Conservation (phyloP, 2,797 vertebrate genomes). For the Sebastolobus altivelis region DNA sequence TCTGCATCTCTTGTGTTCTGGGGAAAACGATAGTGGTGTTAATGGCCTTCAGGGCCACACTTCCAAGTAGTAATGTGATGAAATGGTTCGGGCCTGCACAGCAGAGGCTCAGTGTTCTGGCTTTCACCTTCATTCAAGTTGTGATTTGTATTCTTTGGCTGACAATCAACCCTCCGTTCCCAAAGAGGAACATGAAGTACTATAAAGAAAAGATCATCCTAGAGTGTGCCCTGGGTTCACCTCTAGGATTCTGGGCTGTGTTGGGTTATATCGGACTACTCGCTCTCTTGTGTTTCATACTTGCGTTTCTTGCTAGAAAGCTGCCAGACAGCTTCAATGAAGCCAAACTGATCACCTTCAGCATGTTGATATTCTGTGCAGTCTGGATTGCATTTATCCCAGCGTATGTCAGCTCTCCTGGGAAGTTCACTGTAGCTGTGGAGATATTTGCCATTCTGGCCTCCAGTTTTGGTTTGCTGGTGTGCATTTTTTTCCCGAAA, state of each 20-base stretch:
- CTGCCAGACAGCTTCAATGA: slow-evolving; percentile 73
- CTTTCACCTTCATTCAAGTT: slow-evolving; percentile 73
- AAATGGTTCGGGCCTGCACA: slow-evolving; percentile 75
- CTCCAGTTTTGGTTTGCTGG: slow-evolving; percentile 75
- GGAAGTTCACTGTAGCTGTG: slow-evolving; percentile 73
- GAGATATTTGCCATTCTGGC: slow-evolving; percentile 78
- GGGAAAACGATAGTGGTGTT: slow-evolving; percentile 80
- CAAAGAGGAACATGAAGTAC: slow-evolving; percentile 62
- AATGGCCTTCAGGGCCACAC: slow-evolving; percentile 76
- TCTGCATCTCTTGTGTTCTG: slow-evolving; percentile 79
- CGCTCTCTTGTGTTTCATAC: slow-evolving; percentile 66
- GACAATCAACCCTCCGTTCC: slow-evolving; percentile 61
- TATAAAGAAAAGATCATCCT: slow-evolving; percentile 72
- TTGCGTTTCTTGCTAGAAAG: slow-evolving; percentile 70
- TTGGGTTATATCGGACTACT: slow-evolving; percentile 71
- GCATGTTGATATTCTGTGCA: slow-evolving; percentile 76
- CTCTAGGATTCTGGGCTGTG: slow-evolving; percentile 69
- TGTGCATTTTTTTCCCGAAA: slow-evolving; percentile 80
- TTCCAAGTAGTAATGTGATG: slow-evolving; percentile 69
- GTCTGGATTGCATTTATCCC: slow-evolving; percentile 76
- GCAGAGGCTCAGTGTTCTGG: slow-evolving; percentile 69
- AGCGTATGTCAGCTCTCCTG: slow-evolving; percentile 72
- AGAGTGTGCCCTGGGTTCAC: slow-evolving; percentile 71
- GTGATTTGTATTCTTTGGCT: slow-evolving; percentile 72
- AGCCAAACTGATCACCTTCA: slow-evolving; percentile 74